Percentiles rank a stretch among this genome's conserved stretches.
Evolutionary conservation across 2,113 vertebrate species (phyloP).

Genomic region (Ariopsis seemanni): DNA sequence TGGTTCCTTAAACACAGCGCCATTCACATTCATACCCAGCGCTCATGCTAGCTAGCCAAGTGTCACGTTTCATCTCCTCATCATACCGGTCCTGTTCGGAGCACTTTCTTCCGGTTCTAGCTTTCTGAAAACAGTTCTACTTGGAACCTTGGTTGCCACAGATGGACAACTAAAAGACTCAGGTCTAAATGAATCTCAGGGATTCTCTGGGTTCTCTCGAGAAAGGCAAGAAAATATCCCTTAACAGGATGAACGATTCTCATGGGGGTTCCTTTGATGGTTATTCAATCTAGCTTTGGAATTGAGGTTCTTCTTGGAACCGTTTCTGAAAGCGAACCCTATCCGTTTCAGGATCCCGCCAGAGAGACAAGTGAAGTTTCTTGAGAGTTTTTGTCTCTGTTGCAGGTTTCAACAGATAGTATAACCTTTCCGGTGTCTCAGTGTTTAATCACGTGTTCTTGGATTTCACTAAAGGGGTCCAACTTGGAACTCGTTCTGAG

Average conservation of each 20-base stretch:
- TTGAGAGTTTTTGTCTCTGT: neutral
- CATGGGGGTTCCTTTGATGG: neutral
- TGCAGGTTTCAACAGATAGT: neutral
- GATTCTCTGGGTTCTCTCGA: neutral
- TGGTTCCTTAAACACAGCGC: neutral
- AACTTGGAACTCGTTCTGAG: neutral
- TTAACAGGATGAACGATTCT: too few relatives aligned
- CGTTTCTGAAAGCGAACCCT: neutral
- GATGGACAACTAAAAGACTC: neutral
- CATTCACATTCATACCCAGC: neutral
- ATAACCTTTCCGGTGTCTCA: neutral
- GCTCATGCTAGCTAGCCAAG: neutral
- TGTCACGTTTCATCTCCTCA: neutral
- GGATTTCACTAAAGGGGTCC: neutral
- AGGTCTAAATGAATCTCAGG: neutral
- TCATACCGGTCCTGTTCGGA: neutral
- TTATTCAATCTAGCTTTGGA: neutral
- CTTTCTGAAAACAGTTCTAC: neutral
- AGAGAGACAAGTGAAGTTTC: neutral
- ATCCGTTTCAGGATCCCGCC: neutral
- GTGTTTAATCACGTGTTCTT: neutral
- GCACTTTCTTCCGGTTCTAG: neutral
- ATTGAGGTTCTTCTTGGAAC: neutral
- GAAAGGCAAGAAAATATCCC: neutral
- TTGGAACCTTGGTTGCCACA: neutral